Percentiles rank a stretch among this genome's conserved stretches.
These are phyloP conservation scores for Sturmia bella DNA, from an alignment of 2,888 invertebrate species.

Conservation along the genomic window DNA sequence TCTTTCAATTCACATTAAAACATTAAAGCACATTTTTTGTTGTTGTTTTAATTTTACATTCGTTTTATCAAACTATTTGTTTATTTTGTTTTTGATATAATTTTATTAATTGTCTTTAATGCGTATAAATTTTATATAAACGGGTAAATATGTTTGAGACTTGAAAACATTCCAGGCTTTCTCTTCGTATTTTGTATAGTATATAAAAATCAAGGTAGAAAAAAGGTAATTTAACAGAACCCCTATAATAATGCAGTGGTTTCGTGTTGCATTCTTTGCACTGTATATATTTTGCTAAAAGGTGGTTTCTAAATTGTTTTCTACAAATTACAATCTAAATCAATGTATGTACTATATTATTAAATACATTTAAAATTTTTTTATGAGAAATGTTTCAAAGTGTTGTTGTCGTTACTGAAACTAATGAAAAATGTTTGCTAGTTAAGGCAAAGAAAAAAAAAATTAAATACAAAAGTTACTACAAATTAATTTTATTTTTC, in stretches of 20 bases:
- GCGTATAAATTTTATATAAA: constrained; percentile 69
- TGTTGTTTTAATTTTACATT: constrained; percentile 56
- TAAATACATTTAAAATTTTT: constrained; percentile 12
- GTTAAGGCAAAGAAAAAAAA: constrained; percentile 58
- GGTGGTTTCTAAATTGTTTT: constrained; percentile 67
- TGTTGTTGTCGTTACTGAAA: constrained; percentile 18
- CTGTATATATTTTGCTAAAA: constrained; percentile 28
- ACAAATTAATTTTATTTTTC: constrained; percentile 28
- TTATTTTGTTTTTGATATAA: constrained; percentile 44
- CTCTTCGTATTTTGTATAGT: constrained; percentile 1
- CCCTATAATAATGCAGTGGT: constrained; percentile 53
- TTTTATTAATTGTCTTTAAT: constrained; percentile 64
- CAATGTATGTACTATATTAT: not conserved
- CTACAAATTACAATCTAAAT: constrained; percentile 36
- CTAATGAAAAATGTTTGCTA: constrained; percentile 44
- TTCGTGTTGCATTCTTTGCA: constrained; percentile 17
- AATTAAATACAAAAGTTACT: constrained; percentile 29
- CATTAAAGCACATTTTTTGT: constrained; percentile 60
- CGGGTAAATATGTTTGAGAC: constrained; percentile 58
- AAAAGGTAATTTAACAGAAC: constrained; percentile 48
- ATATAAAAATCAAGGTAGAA: constrained; percentile 22
- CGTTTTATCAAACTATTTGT: constrained; percentile 15
- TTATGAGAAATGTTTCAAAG: constrained; percentile 17
- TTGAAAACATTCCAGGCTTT: constrained; percentile 33
- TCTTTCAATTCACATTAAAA: constrained; percentile 9